Evolutionary conservation across 2,113 vertebrate species (phyloP).

Genomic region (Chauna torquata): DNA sequence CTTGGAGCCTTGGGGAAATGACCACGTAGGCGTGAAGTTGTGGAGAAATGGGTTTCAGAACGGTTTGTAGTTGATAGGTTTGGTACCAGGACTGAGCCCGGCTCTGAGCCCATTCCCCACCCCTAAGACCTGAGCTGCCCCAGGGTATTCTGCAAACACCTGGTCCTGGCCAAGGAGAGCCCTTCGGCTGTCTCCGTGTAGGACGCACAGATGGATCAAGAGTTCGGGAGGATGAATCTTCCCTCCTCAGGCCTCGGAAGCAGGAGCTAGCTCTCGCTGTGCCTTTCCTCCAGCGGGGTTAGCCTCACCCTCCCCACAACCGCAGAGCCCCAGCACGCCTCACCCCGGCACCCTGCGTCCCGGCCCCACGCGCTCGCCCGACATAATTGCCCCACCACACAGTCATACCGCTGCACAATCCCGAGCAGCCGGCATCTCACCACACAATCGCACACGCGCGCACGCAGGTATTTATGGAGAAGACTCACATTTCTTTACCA

Average conservation of each 20-base stretch:
- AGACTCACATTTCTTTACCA: background rate
- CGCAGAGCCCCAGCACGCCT: background rate
- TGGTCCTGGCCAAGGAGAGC: background rate
- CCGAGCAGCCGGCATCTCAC: background rate
- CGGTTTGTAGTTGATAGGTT: too few species aligned
- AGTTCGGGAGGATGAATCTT: background rate
- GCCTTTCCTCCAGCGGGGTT: background rate
- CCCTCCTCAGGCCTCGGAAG: background rate
- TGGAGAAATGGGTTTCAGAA: background rate
- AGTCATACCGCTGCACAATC: background rate
- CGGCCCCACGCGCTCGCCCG: background rate
- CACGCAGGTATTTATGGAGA: background rate
- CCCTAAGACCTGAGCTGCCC: background rate
- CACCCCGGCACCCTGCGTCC: background rate
- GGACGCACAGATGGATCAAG: background rate
- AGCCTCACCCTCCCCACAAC: background rate
- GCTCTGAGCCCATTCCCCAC: background rate
- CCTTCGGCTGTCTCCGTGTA: rapidly evolving
- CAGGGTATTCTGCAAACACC: too few species aligned
- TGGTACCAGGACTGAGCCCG: background rate
- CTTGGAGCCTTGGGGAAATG: background rate
- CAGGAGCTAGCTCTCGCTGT: background rate
- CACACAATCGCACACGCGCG: background rate
- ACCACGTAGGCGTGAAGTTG: background rate
- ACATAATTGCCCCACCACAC: background rate